Evolutionary conservation across 1,140 invertebrate species (phyloP), one percentile per base, ranked within the genome.

Genomic region (Eulimnadia texana): DNA sequence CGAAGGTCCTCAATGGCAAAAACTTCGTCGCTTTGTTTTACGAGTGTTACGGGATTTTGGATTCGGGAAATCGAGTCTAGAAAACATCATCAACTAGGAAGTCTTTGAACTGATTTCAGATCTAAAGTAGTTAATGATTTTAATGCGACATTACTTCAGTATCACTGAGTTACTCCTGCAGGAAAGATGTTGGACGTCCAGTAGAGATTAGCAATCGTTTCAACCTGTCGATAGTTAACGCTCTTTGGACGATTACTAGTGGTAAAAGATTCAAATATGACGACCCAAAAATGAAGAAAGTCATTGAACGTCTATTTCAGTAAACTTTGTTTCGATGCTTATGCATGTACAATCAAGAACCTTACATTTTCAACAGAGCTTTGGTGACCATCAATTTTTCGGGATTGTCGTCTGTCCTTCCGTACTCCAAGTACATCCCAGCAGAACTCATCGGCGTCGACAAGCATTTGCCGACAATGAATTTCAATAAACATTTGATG

Each of bases 181-280:
- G n/a, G n/a, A 42, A 42, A 42, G 6, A 9, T 20, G 19, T 13
- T 23, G 33, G 20, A 58, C 19, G 9, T 29, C 19, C 19, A 28
- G 23, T 27, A 25, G 19, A n/a, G 3, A 29, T 28, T n/a, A n/a
- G 19, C 19, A 58, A n/a, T 11, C 24, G 33, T 3, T 58, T 58
- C 25, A 58, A 20, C 20, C 9, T 58, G 25, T 28, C 56, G 10
- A 25, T 58, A 19, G 9, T 58, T n/a, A 58, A 58, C 25, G 56
- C 56, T 11, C 25, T 58, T 11, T 58, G 56, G 56, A 20, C 56
- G 1, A 58, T 58, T 13, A 29, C 27, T 10, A 58, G 19, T 11
- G 56, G 56, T 1, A 25, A 58, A 29, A 25, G 19, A 28, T 58
- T 58, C 33, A 24, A 19, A 13, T 13, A 22, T 11, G 56, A 58